phyloP scores from a whole-genome alignment of 2,113 vertebrate species.

The Argyrosomus japonicus region DNA sequence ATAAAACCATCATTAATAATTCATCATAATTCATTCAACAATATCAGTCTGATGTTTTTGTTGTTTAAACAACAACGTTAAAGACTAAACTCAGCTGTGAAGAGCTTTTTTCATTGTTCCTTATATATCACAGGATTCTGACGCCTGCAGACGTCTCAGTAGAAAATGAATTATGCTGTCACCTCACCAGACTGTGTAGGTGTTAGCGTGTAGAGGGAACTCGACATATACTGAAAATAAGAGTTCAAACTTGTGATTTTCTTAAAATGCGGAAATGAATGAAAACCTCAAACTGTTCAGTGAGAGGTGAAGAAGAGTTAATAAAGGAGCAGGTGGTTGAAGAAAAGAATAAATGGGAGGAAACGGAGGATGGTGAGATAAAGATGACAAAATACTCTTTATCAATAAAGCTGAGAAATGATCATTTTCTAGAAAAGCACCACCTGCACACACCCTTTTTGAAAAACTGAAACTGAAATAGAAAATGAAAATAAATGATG shows the following conservation, averaged over 20 bases:
- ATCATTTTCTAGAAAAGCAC: too few species aligned
- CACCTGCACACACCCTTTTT: too few species aligned
- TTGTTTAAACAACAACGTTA: too few species aligned
- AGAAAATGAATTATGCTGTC: background rate
- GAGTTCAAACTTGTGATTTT: background rate
- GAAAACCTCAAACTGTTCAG: background rate
- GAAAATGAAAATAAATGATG: background rate
- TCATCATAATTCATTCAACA: too few species aligned
- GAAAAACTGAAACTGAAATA: background rate
- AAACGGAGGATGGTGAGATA: background rate
- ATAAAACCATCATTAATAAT: too few species aligned
- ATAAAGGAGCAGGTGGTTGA: conserved; percentile 35
- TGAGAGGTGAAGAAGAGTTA: background rate
- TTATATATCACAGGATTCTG: too few species aligned
- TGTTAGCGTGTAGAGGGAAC: background rate
- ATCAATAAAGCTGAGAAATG: too few species aligned
- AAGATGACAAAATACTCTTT: background rate
- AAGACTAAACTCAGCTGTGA: too few species aligned
- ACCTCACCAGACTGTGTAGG: too few species aligned
- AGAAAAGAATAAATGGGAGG: background rate
- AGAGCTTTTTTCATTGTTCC: too few species aligned
- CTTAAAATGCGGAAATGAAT: background rate
- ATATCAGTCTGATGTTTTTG: too few species aligned
- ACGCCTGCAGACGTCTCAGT: background rate
- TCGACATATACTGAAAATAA: background rate